phyloP scores from a whole-genome alignment of 2,888 invertebrate genomes.

The Heliconius hortense region DNA sequence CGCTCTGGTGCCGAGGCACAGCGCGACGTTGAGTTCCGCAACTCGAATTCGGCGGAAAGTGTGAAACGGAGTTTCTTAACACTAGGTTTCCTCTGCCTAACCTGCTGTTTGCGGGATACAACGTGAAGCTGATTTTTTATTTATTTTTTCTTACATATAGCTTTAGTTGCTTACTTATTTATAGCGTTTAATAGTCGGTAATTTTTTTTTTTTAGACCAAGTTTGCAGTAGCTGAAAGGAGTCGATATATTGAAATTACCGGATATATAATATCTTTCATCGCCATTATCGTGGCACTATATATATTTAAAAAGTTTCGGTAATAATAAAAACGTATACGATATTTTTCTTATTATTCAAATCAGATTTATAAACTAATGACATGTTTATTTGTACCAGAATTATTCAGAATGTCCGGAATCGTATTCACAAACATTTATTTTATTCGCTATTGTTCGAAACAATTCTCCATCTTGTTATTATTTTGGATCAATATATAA shows the following conservation, averaged over 20 bases:
- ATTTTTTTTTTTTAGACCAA: conserved; percentile 76
- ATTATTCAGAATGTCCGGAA: conserved; percentile 1
- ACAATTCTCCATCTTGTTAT: conserved; percentile 1
- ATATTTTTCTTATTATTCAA: background rate
- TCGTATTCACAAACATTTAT: conserved; percentile 7
- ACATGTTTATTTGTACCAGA: background rate
- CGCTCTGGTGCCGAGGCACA: too few species aligned
- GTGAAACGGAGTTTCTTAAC: too few species aligned
- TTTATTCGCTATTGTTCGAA: background rate
- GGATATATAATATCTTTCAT: conserved; percentile 91
- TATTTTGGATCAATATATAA: conserved; percentile 2
- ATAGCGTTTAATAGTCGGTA: background rate
- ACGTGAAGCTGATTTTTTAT: too few species aligned
- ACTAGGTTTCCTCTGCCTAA: too few species aligned
- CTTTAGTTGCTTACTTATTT: too few species aligned
- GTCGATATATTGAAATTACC: conserved; percentile 89
- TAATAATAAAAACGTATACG: conserved; percentile 59
- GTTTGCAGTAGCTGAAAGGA: conserved; percentile 86
- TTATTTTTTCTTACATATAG: background rate
- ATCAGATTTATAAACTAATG: background rate
- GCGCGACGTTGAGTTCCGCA: too few species aligned
- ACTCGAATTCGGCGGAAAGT: too few species aligned
- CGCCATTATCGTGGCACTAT: conserved; percentile 87
- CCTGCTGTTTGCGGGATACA: too few species aligned
- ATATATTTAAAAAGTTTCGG: conserved; percentile 92